Evolutionary conservation across 2,113 vertebrate species (phyloP), one percentile per base, ranked within the genome.

Genomic region (Eolophus roseicapilla): DNA sequence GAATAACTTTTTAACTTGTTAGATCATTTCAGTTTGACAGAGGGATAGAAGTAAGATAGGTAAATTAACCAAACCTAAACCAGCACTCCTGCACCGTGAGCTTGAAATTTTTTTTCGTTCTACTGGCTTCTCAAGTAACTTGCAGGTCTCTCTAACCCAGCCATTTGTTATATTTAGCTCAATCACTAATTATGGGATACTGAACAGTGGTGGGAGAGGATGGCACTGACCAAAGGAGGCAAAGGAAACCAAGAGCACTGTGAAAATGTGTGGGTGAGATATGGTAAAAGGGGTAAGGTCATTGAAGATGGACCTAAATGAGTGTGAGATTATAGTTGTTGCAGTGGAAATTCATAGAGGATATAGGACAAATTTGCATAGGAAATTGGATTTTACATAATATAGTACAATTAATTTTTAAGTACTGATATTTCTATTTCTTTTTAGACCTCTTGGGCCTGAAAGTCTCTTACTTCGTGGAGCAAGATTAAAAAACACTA

Each of bases 401-500:
- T 47, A 75, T 20, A 35, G 52, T 85, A 16, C 23, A 64, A 49
- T 15, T 90, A 1, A 50, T 84, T 68, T 60, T 76, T 85, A 88
- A 88, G 59, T 83, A 17, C 25, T 82, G 11, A 25, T 90, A 11
- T 95, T 20, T 97, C 87, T 91, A 1, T 96, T 93, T 91, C 68
- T 92, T 96, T 94, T 84, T 98, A 99, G 99, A 97, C 98, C 99
- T 50, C 97, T 99, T 90, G 99, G 99, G 65, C 99, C 99, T 86
- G 99, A 99, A 98, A 99, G 99, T 97, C 97, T 99, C 88, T 98
- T 99, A 96, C 99, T 99, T 96, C 98, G 99, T 95, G 99, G 99
- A 96, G 99, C 99, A 96, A 98, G 99, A 97, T 98, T 99, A 95
- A 99, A 99, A 98, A 99, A 99, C 97, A 99, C 99, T 97, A 99